Percentiles rank a stretch among this genome's conserved stretches.
Conservation (phyloP, 2,797 vertebrate species). For the Sorex maritimensis region DNA sequence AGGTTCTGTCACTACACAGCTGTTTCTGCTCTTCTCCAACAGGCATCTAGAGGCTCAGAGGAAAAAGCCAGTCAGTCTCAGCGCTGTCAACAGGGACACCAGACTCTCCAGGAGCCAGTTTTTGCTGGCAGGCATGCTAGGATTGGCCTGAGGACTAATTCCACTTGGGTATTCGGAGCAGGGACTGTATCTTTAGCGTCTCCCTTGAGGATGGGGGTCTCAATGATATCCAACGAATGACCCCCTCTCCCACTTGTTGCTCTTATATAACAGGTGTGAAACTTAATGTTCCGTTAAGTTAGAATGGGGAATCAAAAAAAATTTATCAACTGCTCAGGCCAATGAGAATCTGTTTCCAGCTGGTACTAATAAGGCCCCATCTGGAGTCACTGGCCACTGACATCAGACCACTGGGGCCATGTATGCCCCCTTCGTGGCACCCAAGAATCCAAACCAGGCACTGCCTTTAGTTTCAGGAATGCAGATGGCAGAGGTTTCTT, state of each 20-base stretch:
- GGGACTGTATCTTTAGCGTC: constrained; percentile 35
- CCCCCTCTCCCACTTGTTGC: neutral
- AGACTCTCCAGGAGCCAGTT: constrained; percentile 15
- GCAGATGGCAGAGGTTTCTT: constrained; percentile 59
- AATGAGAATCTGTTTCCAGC: constrained; percentile 71
- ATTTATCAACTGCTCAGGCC: constrained; percentile 60
- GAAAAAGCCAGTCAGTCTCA: neutral
- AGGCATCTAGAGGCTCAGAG: constrained; percentile 2
- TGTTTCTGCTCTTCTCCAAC: constrained; percentile 40
- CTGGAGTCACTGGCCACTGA: constrained; percentile 70
- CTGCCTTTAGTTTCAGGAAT: constrained; percentile 62
- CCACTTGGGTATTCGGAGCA: constrained; percentile 6
- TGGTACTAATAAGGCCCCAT: constrained; percentile 45
- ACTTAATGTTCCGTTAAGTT: constrained; percentile 15
- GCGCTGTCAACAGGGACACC: constrained; percentile 30
- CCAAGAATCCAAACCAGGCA: constrained; percentile 75
- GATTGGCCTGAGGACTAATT: neutral
- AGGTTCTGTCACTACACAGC: constrained; percentile 31
- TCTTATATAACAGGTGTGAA: constrained; percentile 39
- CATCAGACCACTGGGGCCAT: constrained; percentile 67
- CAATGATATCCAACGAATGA: neutral
- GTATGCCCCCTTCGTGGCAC: constrained; percentile 55
- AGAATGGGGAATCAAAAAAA: constrained; percentile 73
- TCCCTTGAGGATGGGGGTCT: neutral
- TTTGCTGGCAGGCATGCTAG: neutral